phyloP scores from a whole-genome alignment of 1,140 invertebrate genomes.

The Octopus sinensis region DNA sequence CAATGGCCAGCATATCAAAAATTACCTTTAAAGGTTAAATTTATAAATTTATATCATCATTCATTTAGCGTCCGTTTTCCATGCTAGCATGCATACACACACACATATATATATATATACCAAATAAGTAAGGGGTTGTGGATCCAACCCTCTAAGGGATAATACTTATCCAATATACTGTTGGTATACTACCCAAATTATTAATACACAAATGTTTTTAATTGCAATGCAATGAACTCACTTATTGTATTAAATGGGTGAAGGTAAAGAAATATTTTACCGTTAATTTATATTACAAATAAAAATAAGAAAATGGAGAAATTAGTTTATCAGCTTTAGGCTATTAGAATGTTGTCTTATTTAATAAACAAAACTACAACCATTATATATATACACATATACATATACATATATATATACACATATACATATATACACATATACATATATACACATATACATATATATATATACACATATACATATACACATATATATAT shows the following conservation, averaged over 20 bases:
- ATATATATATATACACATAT: neutral
- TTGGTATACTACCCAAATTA: no score
- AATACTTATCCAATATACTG: no score
- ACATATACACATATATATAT: conserved; percentile 5
- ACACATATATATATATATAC: no score
- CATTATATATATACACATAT: neutral
- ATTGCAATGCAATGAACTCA: neutral
- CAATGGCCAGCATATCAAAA: no score
- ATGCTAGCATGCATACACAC: no score
- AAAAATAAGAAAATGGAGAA: neutral
- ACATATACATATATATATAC: neutral
- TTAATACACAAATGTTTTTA: neutral
- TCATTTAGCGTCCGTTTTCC: no score
- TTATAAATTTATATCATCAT: no score
- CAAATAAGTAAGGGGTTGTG: no score
- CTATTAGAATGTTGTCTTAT: neutral
- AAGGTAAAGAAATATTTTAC: neutral
- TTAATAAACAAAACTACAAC: neutral
- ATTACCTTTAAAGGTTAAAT: no score
- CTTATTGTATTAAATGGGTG: neutral
- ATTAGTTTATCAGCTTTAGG: neutral
- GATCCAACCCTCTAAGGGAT: no score
- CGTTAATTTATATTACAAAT: neutral
- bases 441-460: neutral
- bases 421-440: neutral